phyloP scores from a whole-genome alignment of 2,888 invertebrate species.

The Coecobrya sp. region DNA sequence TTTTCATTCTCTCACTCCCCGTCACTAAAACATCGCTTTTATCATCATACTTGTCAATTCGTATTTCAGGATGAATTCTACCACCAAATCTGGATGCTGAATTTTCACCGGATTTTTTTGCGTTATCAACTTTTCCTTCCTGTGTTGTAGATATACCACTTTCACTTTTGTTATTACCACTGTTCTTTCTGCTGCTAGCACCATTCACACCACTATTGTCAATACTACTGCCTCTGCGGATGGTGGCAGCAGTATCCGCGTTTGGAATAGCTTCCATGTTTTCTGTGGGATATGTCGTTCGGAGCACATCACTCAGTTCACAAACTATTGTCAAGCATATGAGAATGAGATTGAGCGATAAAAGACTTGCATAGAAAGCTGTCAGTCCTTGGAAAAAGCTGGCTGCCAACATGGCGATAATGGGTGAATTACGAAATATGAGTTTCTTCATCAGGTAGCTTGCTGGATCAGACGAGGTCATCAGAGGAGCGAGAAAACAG shows the following conservation, averaged over 20 bases:
- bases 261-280: conserved; percentile 17
- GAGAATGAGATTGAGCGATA: conserved; percentile 76
- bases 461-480: conserved; percentile 68
- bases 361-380: conserved; percentile 69
- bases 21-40: conserved; percentile 31
- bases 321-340: conserved; percentile 70
- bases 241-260: too few relatives aligned
- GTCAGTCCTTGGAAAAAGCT: conserved; percentile 74
- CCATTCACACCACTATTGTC: conserved; percentile 25
- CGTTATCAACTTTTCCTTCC: conserved; percentile 61
- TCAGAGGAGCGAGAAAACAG: conserved; percentile 64
- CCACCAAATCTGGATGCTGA: not conserved
- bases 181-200: too few relatives aligned
- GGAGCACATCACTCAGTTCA: conserved; percentile 54
- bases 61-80: conserved; percentile 55
- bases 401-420: conserved; percentile 74
- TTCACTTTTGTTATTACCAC: conserved; percentile 29
- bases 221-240: not conserved
- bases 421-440: conserved; percentile 69
- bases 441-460: conserved; percentile 65
- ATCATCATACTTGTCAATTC: conserved; percentile 75
- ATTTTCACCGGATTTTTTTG: conserved; percentile 41
- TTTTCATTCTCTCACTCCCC: conserved; percentile 51
- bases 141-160: not conserved
- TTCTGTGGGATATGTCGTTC: conserved; percentile 58